Percentiles rank a stretch among this genome's conserved stretches.
phyloP scores from a whole-genome alignment of 2,888 invertebrate species.

The Heliconius cydno region DNA sequence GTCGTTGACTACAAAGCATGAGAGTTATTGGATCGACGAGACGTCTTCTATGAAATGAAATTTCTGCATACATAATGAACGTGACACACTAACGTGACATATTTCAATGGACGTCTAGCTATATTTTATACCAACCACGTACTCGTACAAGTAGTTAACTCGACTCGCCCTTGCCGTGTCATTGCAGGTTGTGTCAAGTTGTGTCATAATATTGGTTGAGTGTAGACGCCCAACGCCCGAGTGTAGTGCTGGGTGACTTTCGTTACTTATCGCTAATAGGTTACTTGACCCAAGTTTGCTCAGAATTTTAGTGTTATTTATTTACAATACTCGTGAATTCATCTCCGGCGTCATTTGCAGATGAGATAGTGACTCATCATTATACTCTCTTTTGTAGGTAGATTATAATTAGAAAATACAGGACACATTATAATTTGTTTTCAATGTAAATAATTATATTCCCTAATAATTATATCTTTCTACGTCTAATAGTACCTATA shows the following conservation, averaged over 20 bases:
- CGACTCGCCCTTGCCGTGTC: slow-evolving; percentile 11
- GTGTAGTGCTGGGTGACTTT: slow-evolving; percentile 29
- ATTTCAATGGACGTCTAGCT: neutral
- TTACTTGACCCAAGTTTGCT: slow-evolving; percentile 17
- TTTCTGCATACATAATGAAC: slow-evolving; percentile 7
- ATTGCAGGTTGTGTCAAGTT: slow-evolving; percentile 16
- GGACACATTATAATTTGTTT: no score
- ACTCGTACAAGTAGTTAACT: neutral
- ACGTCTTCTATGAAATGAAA: neutral
- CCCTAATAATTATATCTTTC: no score
- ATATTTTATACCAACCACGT: neutral
- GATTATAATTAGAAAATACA: no score
- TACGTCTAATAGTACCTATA: no score
- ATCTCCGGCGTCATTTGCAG: neutral
- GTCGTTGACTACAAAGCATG: neutral
- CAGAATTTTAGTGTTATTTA: neutral
- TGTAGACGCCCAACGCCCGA: slow-evolving; percentile 4
- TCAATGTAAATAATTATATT: no score
- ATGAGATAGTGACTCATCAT: neutral
- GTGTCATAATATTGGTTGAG: slow-evolving; percentile 12
- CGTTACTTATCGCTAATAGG: slow-evolving; percentile 25
- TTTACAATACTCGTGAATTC: neutral
- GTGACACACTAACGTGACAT: neutral
- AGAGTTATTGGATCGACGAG: neutral
- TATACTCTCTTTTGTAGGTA: neutral